These are phyloP conservation scores for Kryphioiulus occultus DNA, from an alignment of 2,888 invertebrate genomes.

Conservation along the genomic window DNA sequence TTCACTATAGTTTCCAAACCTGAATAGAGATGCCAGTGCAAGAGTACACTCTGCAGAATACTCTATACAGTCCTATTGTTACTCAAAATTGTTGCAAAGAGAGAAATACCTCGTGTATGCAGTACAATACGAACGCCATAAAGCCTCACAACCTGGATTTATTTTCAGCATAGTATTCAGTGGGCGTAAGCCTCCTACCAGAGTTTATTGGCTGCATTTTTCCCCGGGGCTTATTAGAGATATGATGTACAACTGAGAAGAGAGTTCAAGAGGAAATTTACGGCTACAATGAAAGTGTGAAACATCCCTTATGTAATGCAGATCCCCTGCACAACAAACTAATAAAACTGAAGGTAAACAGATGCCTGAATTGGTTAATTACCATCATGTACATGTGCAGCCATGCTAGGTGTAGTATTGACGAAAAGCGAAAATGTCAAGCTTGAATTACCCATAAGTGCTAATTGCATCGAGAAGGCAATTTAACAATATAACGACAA, in stretches of 20 bases:
- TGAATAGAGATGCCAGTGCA: no score
- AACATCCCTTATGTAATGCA: not conserved
- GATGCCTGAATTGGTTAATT: constrained; percentile 8
- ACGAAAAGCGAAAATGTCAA: not conserved
- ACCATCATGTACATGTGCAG: not conserved
- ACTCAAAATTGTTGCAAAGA: no score
- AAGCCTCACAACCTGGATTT: not conserved
- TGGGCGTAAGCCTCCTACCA: not conserved
- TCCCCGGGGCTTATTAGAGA: not conserved
- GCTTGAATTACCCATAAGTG: constrained; percentile 6
- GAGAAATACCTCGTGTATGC: no score
- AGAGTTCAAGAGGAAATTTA: not conserved
- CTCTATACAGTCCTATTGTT: no score
- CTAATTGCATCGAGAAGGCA: not conserved
- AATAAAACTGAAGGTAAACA: not conserved
- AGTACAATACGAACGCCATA: no score
- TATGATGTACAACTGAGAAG: not conserved
- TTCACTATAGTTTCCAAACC: no score
- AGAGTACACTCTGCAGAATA: no score
- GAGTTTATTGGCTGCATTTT: not conserved
- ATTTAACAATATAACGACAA: not conserved
- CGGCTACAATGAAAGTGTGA: not conserved
- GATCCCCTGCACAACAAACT: not conserved
- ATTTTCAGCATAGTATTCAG: not conserved
- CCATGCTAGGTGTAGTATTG: not conserved